Conservation (phyloP, 2,113 vertebrate genomes). For the Phodopus roborovskii region DNA sequence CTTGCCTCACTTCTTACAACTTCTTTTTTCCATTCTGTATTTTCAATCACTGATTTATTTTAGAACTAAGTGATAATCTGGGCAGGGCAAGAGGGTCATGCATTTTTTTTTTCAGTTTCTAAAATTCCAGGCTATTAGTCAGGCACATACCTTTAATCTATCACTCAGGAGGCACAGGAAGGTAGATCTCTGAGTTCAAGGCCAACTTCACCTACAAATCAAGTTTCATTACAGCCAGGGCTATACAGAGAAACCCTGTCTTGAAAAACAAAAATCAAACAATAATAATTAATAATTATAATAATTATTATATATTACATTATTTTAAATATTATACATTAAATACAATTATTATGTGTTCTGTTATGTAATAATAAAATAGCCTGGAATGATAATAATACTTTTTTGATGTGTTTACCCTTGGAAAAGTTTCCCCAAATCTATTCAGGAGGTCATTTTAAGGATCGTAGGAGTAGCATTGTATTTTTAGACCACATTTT, state of each 20-base stretch:
- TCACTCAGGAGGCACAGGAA: not conserved
- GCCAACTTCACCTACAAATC: not conserved
- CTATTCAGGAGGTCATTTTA: slow-evolving; percentile 55
- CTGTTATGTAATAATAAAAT: too few relatives aligned
- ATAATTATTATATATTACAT: not conserved
- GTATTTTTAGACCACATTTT: slow-evolving; percentile 73
- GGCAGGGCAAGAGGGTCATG: not conserved
- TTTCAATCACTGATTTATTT: not conserved
- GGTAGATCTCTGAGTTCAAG: not conserved
- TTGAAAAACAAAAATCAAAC: not conserved
- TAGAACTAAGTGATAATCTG: not conserved
- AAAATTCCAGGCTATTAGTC: not conserved
- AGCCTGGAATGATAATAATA: too few relatives aligned
- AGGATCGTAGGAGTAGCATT: slow-evolving; percentile 27
- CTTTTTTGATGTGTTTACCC: slow-evolving; percentile 53
- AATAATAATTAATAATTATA: not conserved
- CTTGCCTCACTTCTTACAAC: slow-evolving; percentile 4
- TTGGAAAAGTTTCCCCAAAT: slow-evolving; percentile 16
- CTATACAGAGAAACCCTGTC: not conserved
- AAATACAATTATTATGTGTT: too few relatives aligned
- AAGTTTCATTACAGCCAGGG: not conserved
- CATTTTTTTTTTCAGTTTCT: not conserved
- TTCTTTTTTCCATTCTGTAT: not conserved
- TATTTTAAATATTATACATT: too few relatives aligned
- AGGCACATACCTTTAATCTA: not conserved